Evolutionary conservation across 2,113 vertebrate species (phyloP), one percentile per base, ranked within the genome.

Genomic region (Chunga burmeisteri): DNA sequence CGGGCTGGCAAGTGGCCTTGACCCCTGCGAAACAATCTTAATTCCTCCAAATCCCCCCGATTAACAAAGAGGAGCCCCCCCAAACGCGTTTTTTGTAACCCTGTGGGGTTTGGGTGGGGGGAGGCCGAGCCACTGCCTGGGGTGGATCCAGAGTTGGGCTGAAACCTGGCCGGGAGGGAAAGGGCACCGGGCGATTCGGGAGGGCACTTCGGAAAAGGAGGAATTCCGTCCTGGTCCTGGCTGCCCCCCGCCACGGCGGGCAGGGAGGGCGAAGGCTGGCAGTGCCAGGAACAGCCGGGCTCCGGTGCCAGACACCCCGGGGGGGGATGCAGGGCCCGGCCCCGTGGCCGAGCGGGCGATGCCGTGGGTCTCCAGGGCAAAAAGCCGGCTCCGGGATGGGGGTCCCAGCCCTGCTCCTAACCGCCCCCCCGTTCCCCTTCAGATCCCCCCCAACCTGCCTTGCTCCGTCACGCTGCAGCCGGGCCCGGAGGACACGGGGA

Each of bases 391-490:
- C 3, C 1, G 34, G 71, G 71, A 23, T 25, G 58, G n/a, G 27
- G 29, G 32, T 29, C 38, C 49, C 36, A 20, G 23, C 47, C 9
- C 36, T 5, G 2, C 17, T 81, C 30, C 79, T 38, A 10, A 52
- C 9, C 38, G 9, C 18, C 18, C 2, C 12, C 2, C 5, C 3
- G 27, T 86, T 75, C 44, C 49, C 34, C 62, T 80, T 27, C 98
- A 99, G 99, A 99, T 99, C 73, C 99, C 99, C 32, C 98, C 99
- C 12, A 99, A 99, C 95, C 98, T 99, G 63, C 99, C 99, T 0
- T 99, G 99, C 92, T 99, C 99, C 0, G 99, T 99, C 94, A 99
- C 99, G 0, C 94, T 99, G 94, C 99, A 99, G 97, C 99, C 99
- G 0, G 99, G 99, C 50, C 99, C 99, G 0, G 99, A 99, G 94